Base-by-base conservation (phyloP, 2,113 vertebrate genomes). In the Polypterus bichir region DNA sequence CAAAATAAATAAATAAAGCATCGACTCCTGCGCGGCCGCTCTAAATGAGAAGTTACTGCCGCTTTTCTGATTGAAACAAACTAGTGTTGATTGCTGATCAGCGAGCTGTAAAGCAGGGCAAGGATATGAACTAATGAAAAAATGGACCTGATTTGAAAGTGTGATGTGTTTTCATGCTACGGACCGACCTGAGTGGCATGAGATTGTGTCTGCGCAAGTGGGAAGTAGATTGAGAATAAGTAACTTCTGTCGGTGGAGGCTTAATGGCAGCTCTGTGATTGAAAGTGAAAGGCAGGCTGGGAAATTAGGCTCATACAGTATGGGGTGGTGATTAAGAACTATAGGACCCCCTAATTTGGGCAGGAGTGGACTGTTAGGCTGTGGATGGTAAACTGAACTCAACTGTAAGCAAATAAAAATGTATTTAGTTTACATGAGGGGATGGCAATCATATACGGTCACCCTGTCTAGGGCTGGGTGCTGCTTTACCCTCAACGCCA, bases 101-200 rank as follows among this genome's bases (percentile, higher is more conserved):
- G 89, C 90, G 91, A 87, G 82, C 89, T 92, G 89, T 88, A 91
- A 90, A 92, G 88, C 84, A 86, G 89, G 89, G 87, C 88, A 87
- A 91, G 88, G 86, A 83, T 86, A 82, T 73, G 76, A 86, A 85
- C 82, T 91, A 87, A 91, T 92, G 90, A 87, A 88, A 90, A 91
- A 86, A 91, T 83, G 81, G 88, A 86, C 79, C 86, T 87, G 86
- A 89, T 85, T 84, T 83, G 86, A 84, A 87, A 81, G 83, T 73
- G 77, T 80, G 69, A 76, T 81, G 88, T 84, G 84, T 86, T 81
- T 73, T 73, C 81, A 71, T 71, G 75, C 84, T 78, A 77, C 78
- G 54, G 68, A 79, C 77, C 74, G 60, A 74, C 59, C 71, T 79
- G 78, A 77, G 71, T 76, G 78, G 75, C 77, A 65, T 61, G 71